phyloP scores from a whole-genome alignment of 2,888 invertebrate species.

The Thereva nobilitata region DNA sequence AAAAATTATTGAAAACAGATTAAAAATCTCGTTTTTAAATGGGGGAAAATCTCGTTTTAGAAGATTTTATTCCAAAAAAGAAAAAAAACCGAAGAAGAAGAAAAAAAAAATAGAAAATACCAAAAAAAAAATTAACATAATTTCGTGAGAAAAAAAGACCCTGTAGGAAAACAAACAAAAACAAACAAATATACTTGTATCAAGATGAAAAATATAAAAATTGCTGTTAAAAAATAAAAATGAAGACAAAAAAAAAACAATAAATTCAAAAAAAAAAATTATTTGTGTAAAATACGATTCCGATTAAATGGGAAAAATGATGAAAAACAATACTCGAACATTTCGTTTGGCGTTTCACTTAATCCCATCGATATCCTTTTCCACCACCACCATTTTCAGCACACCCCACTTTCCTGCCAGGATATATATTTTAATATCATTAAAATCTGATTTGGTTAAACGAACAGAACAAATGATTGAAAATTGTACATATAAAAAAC shows the following conservation, averaged over 20 bases:
- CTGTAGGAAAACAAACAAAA: conserved; percentile 12
- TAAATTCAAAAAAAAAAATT: conserved; percentile 25
- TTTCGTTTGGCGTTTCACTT: neutral
- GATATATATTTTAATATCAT: neutral
- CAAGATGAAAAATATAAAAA: conserved; percentile 25
- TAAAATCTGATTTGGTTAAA: no score
- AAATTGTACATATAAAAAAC: no score
- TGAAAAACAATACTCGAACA: conserved; percentile 18
- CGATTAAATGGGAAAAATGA: conserved; percentile 25
- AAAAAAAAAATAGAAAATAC: neutral
- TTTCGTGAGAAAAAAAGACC: conserved; percentile 17
- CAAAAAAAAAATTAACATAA: no score
- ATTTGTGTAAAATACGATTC: conserved; percentile 34
- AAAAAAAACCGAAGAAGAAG: conserved; percentile 16
- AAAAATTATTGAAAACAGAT: neutral
- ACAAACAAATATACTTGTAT: conserved; percentile 17
- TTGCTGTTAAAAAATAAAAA: conserved; percentile 26
- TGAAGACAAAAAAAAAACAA: neutral
- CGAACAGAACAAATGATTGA: no score
- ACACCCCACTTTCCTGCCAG: neutral
- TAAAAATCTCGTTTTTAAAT: neutral
- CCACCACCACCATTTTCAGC: neutral
- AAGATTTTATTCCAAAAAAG: conserved; percentile 24
- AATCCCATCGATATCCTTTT: no score
- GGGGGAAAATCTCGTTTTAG: conserved; percentile 39